Evolutionary conservation across 2,797 vertebrate genomes (phyloP).

Genomic region (Rhynchonycteris naso): DNA sequence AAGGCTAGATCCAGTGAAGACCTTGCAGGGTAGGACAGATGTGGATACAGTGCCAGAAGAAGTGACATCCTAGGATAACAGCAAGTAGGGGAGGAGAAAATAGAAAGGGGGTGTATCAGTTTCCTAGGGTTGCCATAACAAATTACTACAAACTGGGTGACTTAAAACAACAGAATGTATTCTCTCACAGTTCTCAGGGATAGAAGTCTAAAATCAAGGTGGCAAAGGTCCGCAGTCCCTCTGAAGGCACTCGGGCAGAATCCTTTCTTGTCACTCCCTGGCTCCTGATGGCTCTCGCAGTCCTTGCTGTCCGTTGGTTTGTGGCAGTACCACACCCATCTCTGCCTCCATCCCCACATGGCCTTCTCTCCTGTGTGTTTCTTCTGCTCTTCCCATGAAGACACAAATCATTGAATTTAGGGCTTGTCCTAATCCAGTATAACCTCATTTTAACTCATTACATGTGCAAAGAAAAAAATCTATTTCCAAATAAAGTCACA

Average conservation of each 20-base stretch:
- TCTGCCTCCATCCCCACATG: neutral
- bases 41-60: neutral
- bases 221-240: neutral
- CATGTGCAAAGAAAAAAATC: neutral
- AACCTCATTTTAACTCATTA: neutral
- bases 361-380: neutral
- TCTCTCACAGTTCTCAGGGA: neutral
- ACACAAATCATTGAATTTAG: neutral
- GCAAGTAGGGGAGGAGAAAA: neutral
- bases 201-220: neutral
- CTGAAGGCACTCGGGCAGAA: neutral
- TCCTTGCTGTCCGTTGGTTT: neutral
- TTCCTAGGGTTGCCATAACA: neutral
- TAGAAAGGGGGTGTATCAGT: neutral
- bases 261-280: neutral
- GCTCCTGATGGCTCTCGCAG: neutral
- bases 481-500: constrained; percentile 27
- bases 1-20: neutral
- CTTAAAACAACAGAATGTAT: neutral
- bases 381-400: neutral
- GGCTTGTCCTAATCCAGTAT: neutral
- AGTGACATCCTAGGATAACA: neutral
- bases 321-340: neutral
- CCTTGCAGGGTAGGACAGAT: neutral
- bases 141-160: neutral